Evolutionary conservation across 2,113 vertebrate genomes (phyloP).

Genomic region (Nyctibius bracteatus): DNA sequence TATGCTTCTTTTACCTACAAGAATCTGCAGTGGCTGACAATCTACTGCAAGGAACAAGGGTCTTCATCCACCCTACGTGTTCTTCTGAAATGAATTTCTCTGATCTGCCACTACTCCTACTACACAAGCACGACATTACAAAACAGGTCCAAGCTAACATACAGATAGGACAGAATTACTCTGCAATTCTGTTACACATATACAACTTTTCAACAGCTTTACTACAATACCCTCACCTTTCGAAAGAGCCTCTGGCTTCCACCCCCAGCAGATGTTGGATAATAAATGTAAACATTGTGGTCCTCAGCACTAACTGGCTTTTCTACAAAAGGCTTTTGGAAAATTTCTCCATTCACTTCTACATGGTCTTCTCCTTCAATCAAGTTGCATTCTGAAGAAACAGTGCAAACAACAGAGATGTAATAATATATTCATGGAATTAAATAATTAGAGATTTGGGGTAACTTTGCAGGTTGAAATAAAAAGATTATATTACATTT

Average conservation of each 20-base stretch:
- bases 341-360: constrained; percentile 89
- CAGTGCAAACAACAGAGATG: background rate
- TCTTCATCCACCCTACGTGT: background rate
- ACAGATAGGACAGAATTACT: background rate
- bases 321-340: constrained; percentile 91
- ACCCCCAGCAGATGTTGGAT: constrained; percentile 88
- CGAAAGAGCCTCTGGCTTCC: constrained; percentile 90
- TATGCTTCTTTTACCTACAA: background rate
- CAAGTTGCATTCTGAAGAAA: constrained; percentile 82
- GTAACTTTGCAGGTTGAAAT: background rate
- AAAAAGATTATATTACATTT: background rate
- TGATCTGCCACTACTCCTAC: background rate
- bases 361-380: constrained; percentile 92
- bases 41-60: background rate
- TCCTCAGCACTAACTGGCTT: constrained; percentile 91
- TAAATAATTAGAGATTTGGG: background rate
- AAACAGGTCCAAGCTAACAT: background rate
- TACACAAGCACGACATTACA: background rate
- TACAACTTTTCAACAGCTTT: background rate
- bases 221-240: constrained; percentile 71
- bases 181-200: background rate
- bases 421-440: background rate
- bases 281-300: constrained; percentile 93
- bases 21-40: background rate
- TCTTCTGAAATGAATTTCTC: background rate